Evolutionary conservation across 2,888 invertebrate genomes (phyloP).

Genomic region (Agrochola litura): DNA sequence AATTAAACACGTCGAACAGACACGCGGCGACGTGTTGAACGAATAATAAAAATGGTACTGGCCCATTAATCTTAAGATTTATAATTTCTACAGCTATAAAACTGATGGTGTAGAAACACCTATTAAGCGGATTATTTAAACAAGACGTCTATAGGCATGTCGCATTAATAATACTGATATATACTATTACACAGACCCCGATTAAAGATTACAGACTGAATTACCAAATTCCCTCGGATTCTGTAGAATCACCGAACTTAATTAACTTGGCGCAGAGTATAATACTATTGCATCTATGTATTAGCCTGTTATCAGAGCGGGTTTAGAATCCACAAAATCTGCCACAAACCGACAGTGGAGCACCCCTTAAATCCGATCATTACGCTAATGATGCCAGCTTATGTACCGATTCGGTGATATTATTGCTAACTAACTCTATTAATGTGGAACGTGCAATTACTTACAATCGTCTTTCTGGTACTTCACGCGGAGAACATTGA

Average conservation of each 20-base stretch:
- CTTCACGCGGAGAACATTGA: slow-evolving; percentile 56
- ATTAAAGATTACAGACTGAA: slow-evolving; percentile 60
- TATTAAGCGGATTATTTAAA: slow-evolving; percentile 62
- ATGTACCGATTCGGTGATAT: slow-evolving; percentile 80
- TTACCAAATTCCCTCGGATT: slow-evolving; percentile 53
- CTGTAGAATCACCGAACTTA: slow-evolving; percentile 47
- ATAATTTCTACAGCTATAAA: slow-evolving; percentile 64
- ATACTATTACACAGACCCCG: slow-evolving; percentile 36
- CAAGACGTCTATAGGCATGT: slow-evolving; percentile 47
- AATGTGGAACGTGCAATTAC: slow-evolving; percentile 74
- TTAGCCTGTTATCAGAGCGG: slow-evolving; percentile 57
- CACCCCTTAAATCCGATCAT: slow-evolving; percentile 76
- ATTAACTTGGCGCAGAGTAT: slow-evolving; percentile 53
- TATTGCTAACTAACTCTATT: slow-evolving; percentile 82
- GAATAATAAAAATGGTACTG: slow-evolving; percentile 66
- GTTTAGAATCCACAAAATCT: slow-evolving; percentile 65
- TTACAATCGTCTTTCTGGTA: slow-evolving; percentile 55
- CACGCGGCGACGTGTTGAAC: slow-evolving; percentile 68
- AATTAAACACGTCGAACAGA: slow-evolving; percentile 71
- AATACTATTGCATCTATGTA: slow-evolving; percentile 54
- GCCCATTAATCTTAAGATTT: slow-evolving; percentile 62
- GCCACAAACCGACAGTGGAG: slow-evolving; percentile 62
- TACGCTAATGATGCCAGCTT: slow-evolving; percentile 81
- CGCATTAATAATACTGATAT: slow-evolving; percentile 59
- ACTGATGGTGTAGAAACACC: slow-evolving; percentile 53